Evolutionary conservation across 2,888 invertebrate species (phyloP).

Genomic region (Dioctria linearis): DNA sequence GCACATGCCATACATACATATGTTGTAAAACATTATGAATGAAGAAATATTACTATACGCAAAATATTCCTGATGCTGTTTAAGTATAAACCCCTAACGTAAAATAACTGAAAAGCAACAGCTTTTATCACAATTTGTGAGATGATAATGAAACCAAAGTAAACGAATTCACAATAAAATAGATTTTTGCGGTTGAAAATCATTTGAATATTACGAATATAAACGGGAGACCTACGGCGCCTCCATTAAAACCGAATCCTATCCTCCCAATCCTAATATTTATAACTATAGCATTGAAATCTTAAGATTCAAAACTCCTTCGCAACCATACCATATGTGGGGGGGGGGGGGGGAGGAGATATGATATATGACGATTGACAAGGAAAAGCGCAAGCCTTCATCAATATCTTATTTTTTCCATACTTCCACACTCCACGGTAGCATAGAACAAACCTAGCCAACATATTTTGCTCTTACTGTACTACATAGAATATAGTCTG

Average conservation of each 20-base stretch:
- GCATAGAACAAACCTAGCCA: background rate
- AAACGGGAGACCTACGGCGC: slow-evolving; percentile 31
- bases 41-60: no score
- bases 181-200: slow-evolving; percentile 34
- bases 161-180: background rate
- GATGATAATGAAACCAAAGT: slow-evolving; percentile 39
- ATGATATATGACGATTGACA: no score
- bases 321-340: background rate
- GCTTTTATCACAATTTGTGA: slow-evolving; percentile 17
- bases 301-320: slow-evolving; percentile 24
- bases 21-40: no score
- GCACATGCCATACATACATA: no score
- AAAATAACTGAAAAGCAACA: slow-evolving; percentile 29
- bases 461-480: slow-evolving; percentile 39
- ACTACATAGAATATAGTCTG: background rate
- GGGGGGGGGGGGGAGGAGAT: no score
- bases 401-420: slow-evolving; percentile 1
- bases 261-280: background rate
- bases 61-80: no score
- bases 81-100: slow-evolving; percentile 4
- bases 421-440: background rate
- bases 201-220: slow-evolving; percentile 16
- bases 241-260: slow-evolving; percentile 23
- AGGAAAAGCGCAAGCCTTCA: slow-evolving; percentile 29
- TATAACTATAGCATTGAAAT: slow-evolving; percentile 9